Base-by-base conservation (phyloP, 30 jellyfish, hydroid and myxozoan genomes). In the Catostylus mosaicus region DNA sequence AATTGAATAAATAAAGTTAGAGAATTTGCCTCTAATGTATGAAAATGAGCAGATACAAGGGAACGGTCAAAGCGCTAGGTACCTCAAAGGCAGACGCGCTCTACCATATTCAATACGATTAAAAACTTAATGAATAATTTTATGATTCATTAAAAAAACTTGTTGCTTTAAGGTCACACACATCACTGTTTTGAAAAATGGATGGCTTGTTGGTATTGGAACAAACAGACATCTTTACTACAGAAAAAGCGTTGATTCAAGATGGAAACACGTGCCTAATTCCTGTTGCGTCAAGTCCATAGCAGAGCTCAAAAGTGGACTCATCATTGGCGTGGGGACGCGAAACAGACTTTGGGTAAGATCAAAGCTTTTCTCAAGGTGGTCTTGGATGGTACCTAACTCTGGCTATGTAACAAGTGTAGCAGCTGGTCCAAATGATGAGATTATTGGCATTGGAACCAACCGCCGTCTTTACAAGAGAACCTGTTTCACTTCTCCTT, bases 221-320 rank as follows among this genome's bases (percentile, higher is more conserved):
- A 47, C 73, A 18, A 73, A 47, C 47, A 26, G 34, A 22, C 26
- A 46, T 6, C 19, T 73, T 48, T 73, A 73, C 54, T n/a, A 27
- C 54, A 73, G 67, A 30, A 48, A 7, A 30, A 38, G 52, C 6
- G 20, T 27, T 11, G 80, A 24, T 30, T 5, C 31, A 1, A 10
- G 1, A 5, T 73, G 84, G 84, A 30, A 37, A 30, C 72, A 40
- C 46, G 84, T 73, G 0, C 72, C 71, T 1, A 33, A n/a, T 46
- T 48, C 72, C 14, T 73, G 70, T 29, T 46, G 59, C 46, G 70
- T 48, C 6, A 46, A 73, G 56, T 52, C 72, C 3, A 23, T 52
- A 6, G 31, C 67, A 29, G 73, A 46, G 43, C 26, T 73, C 33
- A 35, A 46, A 43, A 68, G 37, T 30, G 80, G 80, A 36, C 63